Evolutionary conservation across 2,888 invertebrate genomes (phyloP), one percentile per base, ranked within the genome.

Genomic region (Erynnis tages): DNA sequence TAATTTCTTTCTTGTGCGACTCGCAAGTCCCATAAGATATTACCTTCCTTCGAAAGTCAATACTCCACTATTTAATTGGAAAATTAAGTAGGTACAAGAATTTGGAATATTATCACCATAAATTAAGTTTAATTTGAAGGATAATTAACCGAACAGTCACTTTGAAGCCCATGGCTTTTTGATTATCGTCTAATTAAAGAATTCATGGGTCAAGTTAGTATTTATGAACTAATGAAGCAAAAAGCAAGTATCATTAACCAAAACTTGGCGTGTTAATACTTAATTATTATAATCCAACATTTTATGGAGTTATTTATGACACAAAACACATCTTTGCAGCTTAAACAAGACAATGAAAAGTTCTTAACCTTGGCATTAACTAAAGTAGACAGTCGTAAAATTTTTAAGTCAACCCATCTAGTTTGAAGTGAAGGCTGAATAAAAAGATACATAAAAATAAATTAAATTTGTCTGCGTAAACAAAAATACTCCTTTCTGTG

Each of bases 281-380:
- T 48, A 49, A 49, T 49, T 41, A 41, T 49, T 41, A 49, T 49
- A 48, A 48, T 40, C 23, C 32, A 13, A 17, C 41, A 41, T 34
- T 49, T 40, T 41, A 49, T 49, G 23, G 30, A 40, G 10, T 49
- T 27, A 49, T 49, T 49, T 49, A 49, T 34, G 41, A 10, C 23
- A 34, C 41, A 27, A 23, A 40, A 49, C 40, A 21, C 23, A 16
- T 49, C 23, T 49, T 41, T 49, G 23, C 23, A 14, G 40, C 30
- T 41, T 23, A 5, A 48, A 21, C 32, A 49, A 25, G 32, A 49
- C 49, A 41, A 38, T 47, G 38, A 41, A 49, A 49, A 41, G 41
- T 16, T 38, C 23, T 40, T 34, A 49, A 32, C 40, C 49, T 49
- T 49, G 41, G 23, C 49, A 49, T 49, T 49, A 49, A 34, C 34